A percentile compares a stretch with the other conserved stretches of the same genome.
phyloP scores from a whole-genome alignment of 2,888 invertebrate genomes.

The Mythimna impura region DNA sequence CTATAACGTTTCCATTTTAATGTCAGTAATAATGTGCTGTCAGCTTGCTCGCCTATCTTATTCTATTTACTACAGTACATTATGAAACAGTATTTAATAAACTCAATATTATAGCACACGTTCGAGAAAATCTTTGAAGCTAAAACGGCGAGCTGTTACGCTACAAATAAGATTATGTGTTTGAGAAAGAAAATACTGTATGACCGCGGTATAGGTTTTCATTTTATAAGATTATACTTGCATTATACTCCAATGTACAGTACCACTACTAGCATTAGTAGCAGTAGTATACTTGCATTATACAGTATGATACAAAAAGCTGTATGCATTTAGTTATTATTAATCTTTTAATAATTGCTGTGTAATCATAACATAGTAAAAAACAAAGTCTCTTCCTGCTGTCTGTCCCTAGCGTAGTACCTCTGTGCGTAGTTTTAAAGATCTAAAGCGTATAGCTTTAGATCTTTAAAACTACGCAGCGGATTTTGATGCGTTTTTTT shows the following conservation, averaged over 20 bases:
- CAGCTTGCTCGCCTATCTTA: conserved; percentile 11
- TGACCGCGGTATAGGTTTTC: conserved; percentile 8
- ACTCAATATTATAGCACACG: conserved; percentile 18
- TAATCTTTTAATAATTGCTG: background rate
- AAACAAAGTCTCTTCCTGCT: too few species aligned
- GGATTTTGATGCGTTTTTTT: too few species aligned
- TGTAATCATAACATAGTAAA: too few species aligned
- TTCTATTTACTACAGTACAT: conserved; percentile 6
- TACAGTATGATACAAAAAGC: background rate
- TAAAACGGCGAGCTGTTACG: conserved; percentile 11
- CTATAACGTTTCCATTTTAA: conserved; percentile 7
- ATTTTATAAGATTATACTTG: background rate
- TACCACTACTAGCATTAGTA: background rate
- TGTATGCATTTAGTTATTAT: background rate
- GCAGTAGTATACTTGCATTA: background rate
- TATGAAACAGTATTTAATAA: conserved; percentile 20
- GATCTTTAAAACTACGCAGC: too few species aligned
- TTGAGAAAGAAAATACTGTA: conserved; percentile 32
- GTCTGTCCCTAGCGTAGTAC: too few species aligned
- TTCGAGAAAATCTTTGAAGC: conserved; percentile 29
- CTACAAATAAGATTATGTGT: conserved; percentile 32
- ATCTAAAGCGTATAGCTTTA: too few species aligned
- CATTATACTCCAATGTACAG: conserved; percentile 9
- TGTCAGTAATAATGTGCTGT: conserved; percentile 10
- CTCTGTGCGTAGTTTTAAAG: too few species aligned